Evolutionary conservation across 2,113 vertebrate genomes (phyloP).

Genomic region (Podarcis muralis): DNA sequence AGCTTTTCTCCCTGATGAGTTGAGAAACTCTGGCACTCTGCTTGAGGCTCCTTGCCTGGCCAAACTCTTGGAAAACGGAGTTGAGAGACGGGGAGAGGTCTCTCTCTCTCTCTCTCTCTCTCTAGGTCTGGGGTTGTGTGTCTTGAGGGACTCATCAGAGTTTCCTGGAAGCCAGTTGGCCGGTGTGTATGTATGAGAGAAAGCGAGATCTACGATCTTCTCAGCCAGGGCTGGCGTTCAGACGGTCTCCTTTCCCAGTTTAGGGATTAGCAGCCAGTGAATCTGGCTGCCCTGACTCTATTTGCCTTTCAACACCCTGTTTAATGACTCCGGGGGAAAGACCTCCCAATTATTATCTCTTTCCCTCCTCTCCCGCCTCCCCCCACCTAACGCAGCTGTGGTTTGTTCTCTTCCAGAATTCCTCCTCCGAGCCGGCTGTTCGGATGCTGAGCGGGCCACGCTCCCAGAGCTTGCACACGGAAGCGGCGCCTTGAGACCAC

Average conservation of each 20-base stretch:
- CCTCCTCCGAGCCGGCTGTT: background rate
- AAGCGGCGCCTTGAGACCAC: background rate
- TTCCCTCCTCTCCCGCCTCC: too few relatives aligned
- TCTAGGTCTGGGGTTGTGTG: too few relatives aligned
- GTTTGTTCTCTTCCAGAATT: slow-evolving; percentile 45
- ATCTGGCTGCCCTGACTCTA: background rate
- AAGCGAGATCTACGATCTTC: fast-evolving
- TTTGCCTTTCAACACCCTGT: slow-evolving; percentile 25
- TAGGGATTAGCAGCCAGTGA: background rate
- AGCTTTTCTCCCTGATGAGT: background rate
- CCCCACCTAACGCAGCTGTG: slow-evolving; percentile 6
- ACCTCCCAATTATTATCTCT: background rate
- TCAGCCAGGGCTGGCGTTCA: background rate
- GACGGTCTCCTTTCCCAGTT: background rate
- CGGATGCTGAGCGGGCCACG: background rate
- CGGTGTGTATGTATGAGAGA: background rate
- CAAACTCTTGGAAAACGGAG: background rate
- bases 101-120: background rate
- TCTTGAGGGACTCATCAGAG: too few relatives aligned
- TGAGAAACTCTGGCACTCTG: background rate
- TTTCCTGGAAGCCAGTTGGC: too few relatives aligned
- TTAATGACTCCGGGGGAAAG: background rate
- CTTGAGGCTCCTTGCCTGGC: too few relatives aligned
- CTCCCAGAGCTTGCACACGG: background rate
- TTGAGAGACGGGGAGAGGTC: background rate